Conservation (phyloP, 2,797 vertebrate genomes). For the Enteromius viviparus region DNA sequence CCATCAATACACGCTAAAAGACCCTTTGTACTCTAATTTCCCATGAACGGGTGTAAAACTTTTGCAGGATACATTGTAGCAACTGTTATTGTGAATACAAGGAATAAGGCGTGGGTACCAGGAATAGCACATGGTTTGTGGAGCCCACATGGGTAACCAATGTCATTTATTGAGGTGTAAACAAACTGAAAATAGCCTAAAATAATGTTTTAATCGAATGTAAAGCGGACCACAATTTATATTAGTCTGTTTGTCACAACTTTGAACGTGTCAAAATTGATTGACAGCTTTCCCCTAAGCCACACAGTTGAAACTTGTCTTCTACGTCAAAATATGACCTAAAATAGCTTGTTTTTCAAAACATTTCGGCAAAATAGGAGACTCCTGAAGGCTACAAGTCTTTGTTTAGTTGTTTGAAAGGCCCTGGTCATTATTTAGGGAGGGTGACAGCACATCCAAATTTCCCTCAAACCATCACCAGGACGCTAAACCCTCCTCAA, state of each 20-base stretch:
- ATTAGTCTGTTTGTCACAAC: neutral
- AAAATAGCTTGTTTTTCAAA: neutral
- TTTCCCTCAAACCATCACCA: conserved; percentile 3
- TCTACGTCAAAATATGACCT: neutral
- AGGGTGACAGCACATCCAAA: conserved; percentile 13
- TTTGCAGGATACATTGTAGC: neutral
- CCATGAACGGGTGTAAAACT: neutral
- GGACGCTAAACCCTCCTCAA: neutral
- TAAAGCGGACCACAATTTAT: neutral
- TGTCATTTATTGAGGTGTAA: neutral
- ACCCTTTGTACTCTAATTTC: neutral
- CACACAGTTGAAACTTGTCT: neutral
- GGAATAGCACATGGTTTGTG: neutral
- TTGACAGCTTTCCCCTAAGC: neutral
- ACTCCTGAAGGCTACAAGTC: neutral
- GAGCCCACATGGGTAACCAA: neutral
- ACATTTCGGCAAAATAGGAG: neutral
- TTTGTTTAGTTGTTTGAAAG: conserved; percentile 16
- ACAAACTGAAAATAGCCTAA: neutral
- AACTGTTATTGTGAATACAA: neutral
- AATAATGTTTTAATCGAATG: no score
- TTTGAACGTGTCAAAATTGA: neutral
- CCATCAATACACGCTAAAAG: neutral
- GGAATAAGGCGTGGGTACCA: neutral
- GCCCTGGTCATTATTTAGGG: neutral